These are phyloP conservation scores for Drosophila aldrichi DNA, from an alignment of 2,888 invertebrate genomes.

Conservation along the genomic window DNA sequence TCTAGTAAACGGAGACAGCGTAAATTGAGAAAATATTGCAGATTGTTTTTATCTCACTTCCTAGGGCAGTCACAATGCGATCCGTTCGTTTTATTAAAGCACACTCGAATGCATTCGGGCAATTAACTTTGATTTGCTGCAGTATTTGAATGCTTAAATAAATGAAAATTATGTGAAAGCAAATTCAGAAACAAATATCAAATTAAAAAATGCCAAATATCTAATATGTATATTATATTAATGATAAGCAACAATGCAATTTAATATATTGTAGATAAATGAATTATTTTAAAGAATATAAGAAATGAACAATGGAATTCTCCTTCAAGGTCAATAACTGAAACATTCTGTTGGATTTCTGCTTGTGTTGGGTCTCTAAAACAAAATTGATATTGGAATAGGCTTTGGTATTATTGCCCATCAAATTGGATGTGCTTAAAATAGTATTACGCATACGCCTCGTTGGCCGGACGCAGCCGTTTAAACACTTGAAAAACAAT, in stretches of 20 bases:
- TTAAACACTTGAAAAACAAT: conserved; percentile 72
- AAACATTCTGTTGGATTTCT: not conserved
- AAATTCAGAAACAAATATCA: conserved; percentile 2
- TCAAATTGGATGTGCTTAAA: conserved; percentile 45
- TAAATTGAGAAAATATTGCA: conserved; percentile 68
- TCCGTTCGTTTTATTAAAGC: conserved; percentile 11
- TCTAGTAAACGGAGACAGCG: conserved; percentile 37
- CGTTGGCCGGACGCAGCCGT: conserved; percentile 46
- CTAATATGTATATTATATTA: not conserved
- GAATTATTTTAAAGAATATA: not conserved
- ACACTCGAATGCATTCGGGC: conserved; percentile 38
- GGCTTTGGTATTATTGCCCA: conserved; percentile 1
- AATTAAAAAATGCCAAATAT: not conserved
- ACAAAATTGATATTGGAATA: conserved; percentile 3
- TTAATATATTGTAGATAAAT: not conserved
- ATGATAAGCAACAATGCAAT: not conserved
- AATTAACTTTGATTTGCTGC: conserved; percentile 56
- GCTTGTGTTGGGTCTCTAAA: not conserved
- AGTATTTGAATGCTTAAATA: conserved; percentile 7
- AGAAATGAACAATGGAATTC: not conserved
- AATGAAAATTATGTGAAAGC: not conserved
- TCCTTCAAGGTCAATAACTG: not conserved
- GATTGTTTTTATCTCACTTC: conserved; percentile 48
- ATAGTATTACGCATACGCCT: conserved; percentile 50
- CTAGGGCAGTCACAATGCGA: not conserved